phyloP scores from a whole-genome alignment of 2,797 vertebrate species.

The Myotis daubentonii region DNA sequence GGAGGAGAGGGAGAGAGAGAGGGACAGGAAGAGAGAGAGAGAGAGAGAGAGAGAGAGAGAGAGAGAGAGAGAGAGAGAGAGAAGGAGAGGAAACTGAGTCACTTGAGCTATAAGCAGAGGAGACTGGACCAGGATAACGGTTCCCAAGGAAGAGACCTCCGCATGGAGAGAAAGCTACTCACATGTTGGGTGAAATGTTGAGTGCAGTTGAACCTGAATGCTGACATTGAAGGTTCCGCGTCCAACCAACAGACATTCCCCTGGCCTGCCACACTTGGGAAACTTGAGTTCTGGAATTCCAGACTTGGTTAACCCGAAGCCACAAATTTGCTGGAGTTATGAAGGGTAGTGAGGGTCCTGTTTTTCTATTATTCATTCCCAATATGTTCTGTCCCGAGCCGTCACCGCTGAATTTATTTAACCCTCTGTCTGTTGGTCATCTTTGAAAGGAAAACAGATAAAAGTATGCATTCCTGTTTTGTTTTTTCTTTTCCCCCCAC shows the following conservation, averaged over 20 bases:
- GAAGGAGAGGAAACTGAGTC: too few relatives aligned
- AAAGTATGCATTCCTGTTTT: neutral
- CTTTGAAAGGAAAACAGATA: neutral
- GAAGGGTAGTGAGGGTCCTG: neutral
- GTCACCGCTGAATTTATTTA: conserved; percentile 52
- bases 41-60: fast-evolving
- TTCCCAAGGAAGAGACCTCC: neutral
- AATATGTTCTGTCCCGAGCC: neutral
- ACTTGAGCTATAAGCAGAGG: neutral
- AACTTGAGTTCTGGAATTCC: conserved; percentile 72
- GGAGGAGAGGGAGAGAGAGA: too few relatives aligned
- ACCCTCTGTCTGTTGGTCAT: neutral
- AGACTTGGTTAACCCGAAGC: conserved; percentile 66
- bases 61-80: too few relatives aligned
- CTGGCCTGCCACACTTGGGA: neutral
- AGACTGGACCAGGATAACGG: neutral
- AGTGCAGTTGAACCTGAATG: conserved; percentile 2
- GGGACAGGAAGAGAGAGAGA: fast-evolving
- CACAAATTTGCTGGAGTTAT: conserved; percentile 40
- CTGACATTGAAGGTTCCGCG: conserved; percentile 68
- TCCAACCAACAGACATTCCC: conserved; percentile 43
- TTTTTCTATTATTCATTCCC: conserved; percentile 56
- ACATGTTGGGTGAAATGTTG: neutral
- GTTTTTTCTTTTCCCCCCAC: neutral
- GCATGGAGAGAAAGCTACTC: neutral